Conservation (phyloP, 2,113 vertebrate genomes). For the Antechinus flavipes region DNA sequence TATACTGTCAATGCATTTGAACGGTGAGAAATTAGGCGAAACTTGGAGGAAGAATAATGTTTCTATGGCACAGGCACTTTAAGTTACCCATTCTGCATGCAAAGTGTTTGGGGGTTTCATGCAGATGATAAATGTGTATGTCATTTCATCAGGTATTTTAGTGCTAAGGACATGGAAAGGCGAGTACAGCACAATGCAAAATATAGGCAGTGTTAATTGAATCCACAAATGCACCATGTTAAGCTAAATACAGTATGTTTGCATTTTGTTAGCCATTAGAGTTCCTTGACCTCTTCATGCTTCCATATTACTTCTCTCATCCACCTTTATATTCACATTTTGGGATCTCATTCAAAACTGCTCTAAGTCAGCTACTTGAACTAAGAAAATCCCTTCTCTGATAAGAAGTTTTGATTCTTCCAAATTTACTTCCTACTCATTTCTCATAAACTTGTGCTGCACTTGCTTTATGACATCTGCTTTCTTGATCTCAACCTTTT, state of each 20-base stretch:
- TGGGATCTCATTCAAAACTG: neutral
- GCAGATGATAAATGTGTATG: neutral
- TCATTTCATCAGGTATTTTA: neutral
- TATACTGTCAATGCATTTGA: neutral
- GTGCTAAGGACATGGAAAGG: neutral
- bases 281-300: neutral
- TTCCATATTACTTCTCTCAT: neutral
- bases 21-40: slow-evolving; percentile 54
- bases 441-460: too few species aligned
- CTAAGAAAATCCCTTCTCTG: too few species aligned
- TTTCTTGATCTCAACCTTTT: too few species aligned
- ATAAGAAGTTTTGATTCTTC: too few species aligned
- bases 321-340: neutral
- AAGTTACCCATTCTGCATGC: neutral
- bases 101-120: neutral
- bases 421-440: too few species aligned
- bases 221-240: neutral
- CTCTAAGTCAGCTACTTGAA: neutral
- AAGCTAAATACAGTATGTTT: neutral
- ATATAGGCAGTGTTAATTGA: neutral
- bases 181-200: neutral
- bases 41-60: slow-evolving; percentile 16
- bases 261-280: neutral
- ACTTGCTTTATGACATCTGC: too few species aligned
- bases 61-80: slow-evolving; percentile 19